Evolutionary conservation across 2,113 vertebrate genomes (phyloP), one percentile per base, ranked within the genome.

Genomic region (Rhinoderma darwinii): DNA sequence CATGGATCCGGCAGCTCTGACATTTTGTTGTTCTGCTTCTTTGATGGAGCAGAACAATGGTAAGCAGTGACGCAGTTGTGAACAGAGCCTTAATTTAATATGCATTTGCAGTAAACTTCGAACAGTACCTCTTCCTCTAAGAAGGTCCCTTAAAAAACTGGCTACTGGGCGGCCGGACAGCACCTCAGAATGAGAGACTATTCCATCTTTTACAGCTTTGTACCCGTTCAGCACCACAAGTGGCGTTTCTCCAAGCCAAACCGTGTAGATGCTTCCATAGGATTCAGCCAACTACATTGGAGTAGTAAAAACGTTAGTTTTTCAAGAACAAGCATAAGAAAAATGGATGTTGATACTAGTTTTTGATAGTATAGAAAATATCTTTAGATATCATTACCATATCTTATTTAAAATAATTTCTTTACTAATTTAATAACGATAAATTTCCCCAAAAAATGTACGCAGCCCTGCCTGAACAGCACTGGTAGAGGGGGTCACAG

Each of bases 131-230:
- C 30, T 86, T 50, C 44, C 63, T 81, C 61, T n/a, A 9, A 59
- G 0, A 0, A 74, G n/a, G 41, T 63, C 70, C 35, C 25, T 82
- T 5, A 87, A 18, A 84, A 66, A 80, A 3, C 32, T 47, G 15
- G 61, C 7, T 9, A 59, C 0, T 0, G 35, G 44, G 78, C 88
- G 86, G 8, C 92, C 89, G 22, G 89, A 77, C 39, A 92, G 89
- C 66, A 90, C 90, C 1, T 86, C 90, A 39, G 88, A 78, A 4
- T 90, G 89, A 4, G 80, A 88, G 51, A 59, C 80, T 75, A 92
- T 87, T 9, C 88, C 66, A 17, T 93, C 88, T 76, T 90, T 92
- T 35, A 90, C 59, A 17, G 79, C 89, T 44, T 91, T 88, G 79
- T 90, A 81, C 3, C 89, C 90, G 15, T 84, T 89, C 51, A 93